Percentiles rank a stretch among this genome's conserved stretches.
Evolutionary conservation across 2,113 vertebrate species (phyloP).

Genomic region (Oreochromis niloticus): DNA sequence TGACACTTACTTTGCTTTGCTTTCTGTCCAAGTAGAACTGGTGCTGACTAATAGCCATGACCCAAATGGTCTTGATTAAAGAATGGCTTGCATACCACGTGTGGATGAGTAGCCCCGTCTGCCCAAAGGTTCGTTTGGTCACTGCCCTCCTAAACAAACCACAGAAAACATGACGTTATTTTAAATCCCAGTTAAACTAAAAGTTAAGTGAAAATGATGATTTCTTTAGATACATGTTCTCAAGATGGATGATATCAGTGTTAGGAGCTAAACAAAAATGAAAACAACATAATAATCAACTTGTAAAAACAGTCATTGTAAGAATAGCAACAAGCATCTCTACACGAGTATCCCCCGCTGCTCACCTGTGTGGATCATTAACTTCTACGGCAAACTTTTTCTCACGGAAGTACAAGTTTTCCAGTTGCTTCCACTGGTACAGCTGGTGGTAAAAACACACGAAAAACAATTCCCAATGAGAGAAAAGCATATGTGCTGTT

Average conservation of each 20-base stretch:
- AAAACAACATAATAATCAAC: not conserved
- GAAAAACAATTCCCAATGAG: not conserved
- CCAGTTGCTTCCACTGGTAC: conserved; percentile 98
- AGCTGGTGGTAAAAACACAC: conserved; percentile 69
- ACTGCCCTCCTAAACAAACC: conserved; percentile 81
- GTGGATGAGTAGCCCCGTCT: conserved; percentile 91
- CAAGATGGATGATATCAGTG: not conserved
- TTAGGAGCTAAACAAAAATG: not conserved
- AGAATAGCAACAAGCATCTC: not conserved
- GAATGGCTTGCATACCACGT: conserved; percentile 98
- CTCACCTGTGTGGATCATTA: conserved; percentile 94
- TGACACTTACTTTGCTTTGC: conserved; percentile 91
- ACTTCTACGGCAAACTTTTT: conserved; percentile 99
- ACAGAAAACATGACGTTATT: not conserved
- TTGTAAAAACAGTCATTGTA: not conserved
- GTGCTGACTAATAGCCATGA: conserved; percentile 98
- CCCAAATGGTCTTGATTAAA: conserved; percentile 98
- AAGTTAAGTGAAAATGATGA: not conserved
- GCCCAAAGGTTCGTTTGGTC: conserved; percentile 92
- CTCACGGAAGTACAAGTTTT: conserved; percentile 96
- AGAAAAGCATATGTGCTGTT: not conserved
- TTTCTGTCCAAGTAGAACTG: conserved; percentile 99
- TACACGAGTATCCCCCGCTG: not conserved
- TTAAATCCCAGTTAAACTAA: not conserved
- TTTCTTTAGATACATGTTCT: not conserved